These are phyloP conservation scores for Pseudocheirus occidentalis DNA, from an alignment of 2,797 vertebrate genomes.

Conservation along the genomic window DNA sequence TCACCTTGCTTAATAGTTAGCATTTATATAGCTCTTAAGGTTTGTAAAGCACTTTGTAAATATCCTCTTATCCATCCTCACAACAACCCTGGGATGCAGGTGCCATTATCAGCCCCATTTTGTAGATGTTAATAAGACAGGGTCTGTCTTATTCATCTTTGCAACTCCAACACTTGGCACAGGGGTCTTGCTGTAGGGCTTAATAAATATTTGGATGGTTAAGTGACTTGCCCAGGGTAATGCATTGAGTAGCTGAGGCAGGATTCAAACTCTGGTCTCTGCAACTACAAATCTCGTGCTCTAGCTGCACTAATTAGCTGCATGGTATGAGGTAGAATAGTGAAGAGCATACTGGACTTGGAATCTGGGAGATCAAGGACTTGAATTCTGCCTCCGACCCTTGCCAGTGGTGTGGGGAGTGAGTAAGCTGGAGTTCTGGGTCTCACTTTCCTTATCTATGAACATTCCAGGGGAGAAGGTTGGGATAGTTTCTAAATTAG, in stretches of 20 bases:
- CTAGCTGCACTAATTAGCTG: neutral
- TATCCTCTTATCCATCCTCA: neutral
- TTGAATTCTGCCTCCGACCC: neutral
- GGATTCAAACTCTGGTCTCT: neutral
- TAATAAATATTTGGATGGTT: neutral
- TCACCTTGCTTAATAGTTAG: neutral
- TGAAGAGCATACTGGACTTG: neutral
- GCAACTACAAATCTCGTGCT: neutral
- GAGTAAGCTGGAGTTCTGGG: neutral
- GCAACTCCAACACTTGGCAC: neutral
- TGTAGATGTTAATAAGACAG: neutral
- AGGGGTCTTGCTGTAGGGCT: neutral
- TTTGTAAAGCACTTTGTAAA: neutral
- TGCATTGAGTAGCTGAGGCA: neutral
- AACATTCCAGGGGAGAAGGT: conserved; percentile 24
- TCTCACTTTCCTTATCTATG: neutral
- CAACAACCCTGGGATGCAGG: neutral
- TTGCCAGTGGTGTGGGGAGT: neutral
- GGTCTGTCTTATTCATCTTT: neutral
- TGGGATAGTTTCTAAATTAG: neutral
- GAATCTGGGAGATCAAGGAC: neutral
- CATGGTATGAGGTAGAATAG: neutral
- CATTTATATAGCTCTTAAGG: neutral
- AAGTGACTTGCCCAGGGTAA: neutral
- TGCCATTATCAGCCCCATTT: neutral